These are phyloP conservation scores for Osmoderma eremita DNA, from an alignment of 2,888 invertebrate genomes.

Conservation along the genomic window DNA sequence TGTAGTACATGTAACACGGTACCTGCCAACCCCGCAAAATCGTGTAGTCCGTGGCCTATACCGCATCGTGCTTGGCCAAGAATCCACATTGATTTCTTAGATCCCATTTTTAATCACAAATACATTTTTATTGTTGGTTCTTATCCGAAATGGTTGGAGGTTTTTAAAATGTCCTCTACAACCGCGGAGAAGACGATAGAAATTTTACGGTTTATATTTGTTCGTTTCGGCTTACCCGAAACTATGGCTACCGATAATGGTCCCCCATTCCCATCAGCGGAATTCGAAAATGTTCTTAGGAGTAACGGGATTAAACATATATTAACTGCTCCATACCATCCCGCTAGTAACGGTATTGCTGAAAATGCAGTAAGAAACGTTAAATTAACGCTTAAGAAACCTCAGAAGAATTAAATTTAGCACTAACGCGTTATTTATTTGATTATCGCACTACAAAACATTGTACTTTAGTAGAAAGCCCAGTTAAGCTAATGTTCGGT, in stretches of 20 bases:
- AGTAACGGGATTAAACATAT: background rate
- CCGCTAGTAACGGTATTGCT: background rate
- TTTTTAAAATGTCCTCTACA: constrained; percentile 5
- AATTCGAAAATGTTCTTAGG: constrained; percentile 5
- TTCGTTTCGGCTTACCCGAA: background rate
- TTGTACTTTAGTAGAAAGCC: background rate
- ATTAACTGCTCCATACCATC: constrained; percentile 4
- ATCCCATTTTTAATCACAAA: background rate
- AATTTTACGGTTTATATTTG: background rate
- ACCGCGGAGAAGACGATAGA: background rate
- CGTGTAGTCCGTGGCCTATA: background rate
- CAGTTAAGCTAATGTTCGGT: too few relatives aligned
- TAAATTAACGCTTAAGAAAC: background rate
- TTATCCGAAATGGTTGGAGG: constrained; percentile 5
- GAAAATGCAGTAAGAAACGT: background rate
- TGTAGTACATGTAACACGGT: too few relatives aligned
- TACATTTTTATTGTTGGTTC: constrained; percentile 1
- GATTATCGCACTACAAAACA: background rate
- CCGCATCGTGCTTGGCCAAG: background rate
- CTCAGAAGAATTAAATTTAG: background rate
- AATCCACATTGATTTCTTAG: constrained; percentile 8
- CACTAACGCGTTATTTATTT: constrained; percentile 1
- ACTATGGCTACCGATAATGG: constrained; percentile 6
- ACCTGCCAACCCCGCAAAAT: too few relatives aligned
- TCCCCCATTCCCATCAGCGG: background rate